phyloP scores from a whole-genome alignment of 2,113 vertebrate genomes.

The Zosterops hypoxanthus region DNA sequence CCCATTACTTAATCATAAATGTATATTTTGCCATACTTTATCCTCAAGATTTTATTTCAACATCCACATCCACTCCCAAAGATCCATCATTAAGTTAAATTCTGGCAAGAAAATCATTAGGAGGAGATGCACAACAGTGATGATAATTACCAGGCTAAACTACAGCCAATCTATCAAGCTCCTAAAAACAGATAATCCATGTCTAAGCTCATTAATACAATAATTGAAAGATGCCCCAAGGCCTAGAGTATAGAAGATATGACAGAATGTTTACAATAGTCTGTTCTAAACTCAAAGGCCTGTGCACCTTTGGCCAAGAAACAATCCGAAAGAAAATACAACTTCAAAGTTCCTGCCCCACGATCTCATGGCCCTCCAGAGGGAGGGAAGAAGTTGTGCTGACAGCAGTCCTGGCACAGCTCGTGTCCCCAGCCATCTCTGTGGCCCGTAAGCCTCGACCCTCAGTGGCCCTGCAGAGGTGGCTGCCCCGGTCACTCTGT shows the following conservation, averaged over 20 bases:
- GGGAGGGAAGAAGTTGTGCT: not conserved
- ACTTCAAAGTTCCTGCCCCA: not conserved
- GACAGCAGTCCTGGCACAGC: not conserved
- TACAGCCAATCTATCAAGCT: not conserved
- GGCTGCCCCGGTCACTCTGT: fast-evolving
- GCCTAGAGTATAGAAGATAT: not conserved
- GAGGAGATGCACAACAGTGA: not conserved
- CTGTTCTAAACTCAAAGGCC: not conserved
- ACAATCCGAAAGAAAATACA: not conserved
- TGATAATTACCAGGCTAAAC: not conserved
- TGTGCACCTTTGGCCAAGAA: not conserved
- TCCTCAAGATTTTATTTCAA: not conserved
- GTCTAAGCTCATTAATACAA: not conserved
- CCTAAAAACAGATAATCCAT: not conserved
- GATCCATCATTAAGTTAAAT: not conserved
- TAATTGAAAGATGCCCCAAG: not conserved
- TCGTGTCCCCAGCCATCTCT: not conserved
- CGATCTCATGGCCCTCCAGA: not conserved
- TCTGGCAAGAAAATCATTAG: not conserved
- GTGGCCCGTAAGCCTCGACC: not conserved
- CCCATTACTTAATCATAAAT: not conserved
- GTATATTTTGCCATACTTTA: not conserved
- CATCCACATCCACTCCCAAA: not conserved
- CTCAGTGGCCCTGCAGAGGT: not conserved
- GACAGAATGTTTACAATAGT: not conserved